Evolutionary conservation across 2,888 invertebrate species (phyloP), one percentile per base, ranked within the genome.

Genomic region (Autographa gamma): DNA sequence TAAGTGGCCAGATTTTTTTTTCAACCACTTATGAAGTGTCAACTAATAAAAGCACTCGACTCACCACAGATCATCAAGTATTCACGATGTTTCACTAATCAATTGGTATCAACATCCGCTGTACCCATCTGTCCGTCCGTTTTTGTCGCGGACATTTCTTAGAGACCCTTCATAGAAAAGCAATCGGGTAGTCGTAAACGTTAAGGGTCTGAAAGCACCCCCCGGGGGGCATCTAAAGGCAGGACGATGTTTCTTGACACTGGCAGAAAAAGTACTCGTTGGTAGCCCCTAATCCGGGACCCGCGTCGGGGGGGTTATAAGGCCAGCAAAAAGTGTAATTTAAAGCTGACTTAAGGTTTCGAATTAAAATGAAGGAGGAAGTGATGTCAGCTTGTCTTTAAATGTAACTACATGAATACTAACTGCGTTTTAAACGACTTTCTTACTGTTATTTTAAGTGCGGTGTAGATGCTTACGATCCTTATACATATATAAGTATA

Each of bases 181-280:
- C 96, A 96, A 96, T 96, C 96, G 96, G 94, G 94, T 95, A 95
- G 96, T 96, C 96, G 96, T 96, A 96, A 96, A 96, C 94, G 96
- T 96, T 96, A 96, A 95, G 95, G 96, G 95, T 93, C 93, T 89
- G 88, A 90, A 95, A 96, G 93, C 87, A 94, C 96, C 93, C 96
- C 96, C 96, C 89, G 85, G 96, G 96, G 96, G 94, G 93, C 95
- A 90, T 91, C 95, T 96, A 94, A 93, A 90, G 93, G 93, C 89
- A 91, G 90, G 90, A 90, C 92, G 91, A 91, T 93, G 93, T 93
- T 93, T 92, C 93, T 93, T 94, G 93, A 93, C 93, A 92, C 92
- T 91, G 91, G 86, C 89, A 92, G 93, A 93, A 93, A 94, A 95
- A 93, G 93, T 93, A 92, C 88, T 88, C 88, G 88, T 88, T 90